Percentiles rank a stretch among this genome's conserved stretches.
These are phyloP conservation scores for Lepidurus couesii DNA, from an alignment of 1,140 invertebrate genomes.

Conservation along the genomic window DNA sequence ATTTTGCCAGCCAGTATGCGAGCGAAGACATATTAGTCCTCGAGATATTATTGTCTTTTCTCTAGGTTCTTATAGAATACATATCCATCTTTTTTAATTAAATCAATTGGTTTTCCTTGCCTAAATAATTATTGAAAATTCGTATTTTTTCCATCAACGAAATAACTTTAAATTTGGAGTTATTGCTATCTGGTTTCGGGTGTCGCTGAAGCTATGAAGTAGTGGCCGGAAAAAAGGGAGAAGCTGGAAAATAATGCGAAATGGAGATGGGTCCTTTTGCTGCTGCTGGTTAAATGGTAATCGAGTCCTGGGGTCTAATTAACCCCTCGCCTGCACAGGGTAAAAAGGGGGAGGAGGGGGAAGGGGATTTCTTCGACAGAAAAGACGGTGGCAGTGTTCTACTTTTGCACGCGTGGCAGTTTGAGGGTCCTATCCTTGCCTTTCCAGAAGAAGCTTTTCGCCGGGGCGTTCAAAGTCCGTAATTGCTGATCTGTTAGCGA, in stretches of 20 bases:
- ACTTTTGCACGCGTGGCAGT: conserved; percentile 17
- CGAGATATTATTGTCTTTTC: background rate
- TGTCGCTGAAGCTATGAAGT: background rate
- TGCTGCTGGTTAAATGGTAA: conserved; percentile 11
- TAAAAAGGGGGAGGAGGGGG: background rate
- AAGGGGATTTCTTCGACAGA: background rate
- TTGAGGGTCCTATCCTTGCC: background rate
- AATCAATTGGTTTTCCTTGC: background rate
- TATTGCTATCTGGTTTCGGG: background rate
- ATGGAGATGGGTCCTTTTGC: background rate
- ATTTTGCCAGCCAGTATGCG: background rate
- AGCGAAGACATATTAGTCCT: background rate
- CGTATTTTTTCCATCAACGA: background rate
- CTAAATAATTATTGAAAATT: no score
- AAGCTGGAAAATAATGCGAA: background rate
- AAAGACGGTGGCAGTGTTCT: background rate
- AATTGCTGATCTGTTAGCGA: conserved; percentile 33
- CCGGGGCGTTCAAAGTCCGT: conserved; percentile 23
- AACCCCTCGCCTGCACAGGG: background rate
- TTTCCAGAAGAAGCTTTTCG: conserved; percentile 5
- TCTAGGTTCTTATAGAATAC: background rate
- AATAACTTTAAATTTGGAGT: background rate
- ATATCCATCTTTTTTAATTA: background rate
- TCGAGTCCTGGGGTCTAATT: conserved; percentile 9
- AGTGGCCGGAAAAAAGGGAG: background rate